Percentiles rank a stretch among this genome's conserved stretches.
These are phyloP conservation scores for Noctuana brunneofusca DNA, from an alignment of 2,888 invertebrate species.

Conservation along the genomic window DNA sequence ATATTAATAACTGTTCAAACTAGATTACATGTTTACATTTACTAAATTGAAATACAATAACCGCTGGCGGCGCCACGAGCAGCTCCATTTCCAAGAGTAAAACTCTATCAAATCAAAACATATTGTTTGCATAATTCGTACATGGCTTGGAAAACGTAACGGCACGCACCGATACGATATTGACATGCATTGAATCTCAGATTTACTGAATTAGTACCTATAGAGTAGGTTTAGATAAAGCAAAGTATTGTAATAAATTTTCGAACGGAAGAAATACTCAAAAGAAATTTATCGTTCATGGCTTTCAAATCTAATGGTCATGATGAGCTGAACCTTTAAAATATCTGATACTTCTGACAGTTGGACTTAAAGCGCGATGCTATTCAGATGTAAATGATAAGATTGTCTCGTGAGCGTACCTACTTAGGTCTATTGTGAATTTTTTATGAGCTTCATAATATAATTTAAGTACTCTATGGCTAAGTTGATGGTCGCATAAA, in stretches of 20 bases:
- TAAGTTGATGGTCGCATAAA: not conserved
- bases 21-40: too few relatives aligned
- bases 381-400: constrained; percentile 2
- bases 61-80: too few relatives aligned
- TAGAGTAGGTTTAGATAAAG: not conserved
- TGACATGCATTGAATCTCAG: not conserved
- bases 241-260: not conserved
- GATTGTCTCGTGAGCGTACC: not conserved
- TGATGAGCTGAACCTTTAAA: not conserved
- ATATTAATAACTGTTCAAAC: too few relatives aligned
- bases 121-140: constrained; percentile 1
- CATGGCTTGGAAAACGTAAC: not conserved
- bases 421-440: not conserved
- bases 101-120: not conserved
- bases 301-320: not conserved
- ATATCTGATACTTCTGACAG: not conserved
- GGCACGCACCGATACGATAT: not conserved
- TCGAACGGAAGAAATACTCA: not conserved
- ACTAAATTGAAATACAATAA: too few relatives aligned
- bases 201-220: not conserved
- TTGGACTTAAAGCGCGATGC: not conserved
- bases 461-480: not conserved
- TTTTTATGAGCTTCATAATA: not conserved
- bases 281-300: not conserved
- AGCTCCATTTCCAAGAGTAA: too few relatives aligned